Conservation (phyloP, 2,113 vertebrate species). For the Sebastes schlegelii region DNA sequence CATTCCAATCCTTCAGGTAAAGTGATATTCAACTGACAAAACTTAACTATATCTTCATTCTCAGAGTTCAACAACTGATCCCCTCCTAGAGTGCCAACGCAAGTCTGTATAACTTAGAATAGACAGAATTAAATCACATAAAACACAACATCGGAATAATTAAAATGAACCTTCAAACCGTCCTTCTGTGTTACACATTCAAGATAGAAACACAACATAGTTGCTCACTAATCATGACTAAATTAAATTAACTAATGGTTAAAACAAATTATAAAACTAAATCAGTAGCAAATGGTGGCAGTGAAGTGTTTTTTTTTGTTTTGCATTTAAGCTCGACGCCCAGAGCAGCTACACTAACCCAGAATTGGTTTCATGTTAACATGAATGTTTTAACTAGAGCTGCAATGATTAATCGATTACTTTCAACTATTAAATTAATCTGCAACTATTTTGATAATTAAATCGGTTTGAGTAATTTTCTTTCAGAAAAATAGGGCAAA, state of each 20-base stretch:
- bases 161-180: conserved; percentile 23
- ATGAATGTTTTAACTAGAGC: too few species aligned
- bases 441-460: too few species aligned
- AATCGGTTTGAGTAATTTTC: too few species aligned
- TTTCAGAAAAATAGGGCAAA: too few species aligned
- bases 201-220: conserved; percentile 2
- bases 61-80: conserved; percentile 21
- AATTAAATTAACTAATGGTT: neutral
- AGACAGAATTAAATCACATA: conserved; percentile 9
- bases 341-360: conserved; percentile 4
- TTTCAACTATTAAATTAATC: too few species aligned
- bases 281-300: neutral
- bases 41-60: conserved; percentile 6
- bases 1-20: conserved; percentile 48
- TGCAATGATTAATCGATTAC: too few species aligned
- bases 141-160: conserved; percentile 35
- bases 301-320: neutral
- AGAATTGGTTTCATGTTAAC: neutral
- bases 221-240: neutral
- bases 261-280: neutral
- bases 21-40: conserved; percentile 6
- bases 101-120: conserved; percentile 4
- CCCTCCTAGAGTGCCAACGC: neutral
- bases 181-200: conserved; percentile 14
- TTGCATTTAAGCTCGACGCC: neutral